These are phyloP conservation scores for Bovichtus variegatus DNA, from an alignment of 2,797 vertebrate species.

Conservation along the genomic window DNA sequence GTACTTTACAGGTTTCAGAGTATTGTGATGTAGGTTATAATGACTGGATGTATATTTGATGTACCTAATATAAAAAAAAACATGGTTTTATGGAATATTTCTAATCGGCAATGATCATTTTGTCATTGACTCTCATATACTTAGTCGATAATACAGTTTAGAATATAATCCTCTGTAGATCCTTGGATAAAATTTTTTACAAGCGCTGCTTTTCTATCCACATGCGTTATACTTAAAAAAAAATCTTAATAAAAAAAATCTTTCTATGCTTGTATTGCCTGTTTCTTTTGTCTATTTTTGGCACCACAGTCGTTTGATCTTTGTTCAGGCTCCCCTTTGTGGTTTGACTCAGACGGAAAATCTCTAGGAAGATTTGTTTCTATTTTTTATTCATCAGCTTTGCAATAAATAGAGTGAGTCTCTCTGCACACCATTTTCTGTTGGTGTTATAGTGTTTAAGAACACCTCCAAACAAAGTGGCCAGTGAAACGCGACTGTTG, in stretches of 20 bases:
- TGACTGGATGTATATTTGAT: not conserved
- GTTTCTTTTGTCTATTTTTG: constrained; percentile 25
- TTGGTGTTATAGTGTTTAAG: not conserved
- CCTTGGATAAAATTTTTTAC: not conserved
- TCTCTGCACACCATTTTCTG: not conserved
- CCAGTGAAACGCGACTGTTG: not conserved
- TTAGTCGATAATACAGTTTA: not conserved
- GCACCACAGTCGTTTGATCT: constrained; percentile 44
- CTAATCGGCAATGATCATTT: not conserved
- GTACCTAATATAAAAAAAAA: not conserved
- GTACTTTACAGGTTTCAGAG: not conserved
- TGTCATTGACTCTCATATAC: not conserved
- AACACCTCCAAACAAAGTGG: constrained; percentile 6
- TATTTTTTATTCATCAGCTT: constrained; percentile 44
- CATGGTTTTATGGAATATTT: not conserved
- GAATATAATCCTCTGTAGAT: not conserved
- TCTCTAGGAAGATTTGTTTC: constrained; percentile 46
- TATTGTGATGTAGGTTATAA: not conserved
- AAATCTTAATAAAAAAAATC: no score
- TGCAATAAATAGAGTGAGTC: constrained; percentile 25
- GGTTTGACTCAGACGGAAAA: constrained; percentile 41
- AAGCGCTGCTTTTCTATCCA: constrained; percentile 1
- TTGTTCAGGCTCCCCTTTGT: constrained; percentile 15
- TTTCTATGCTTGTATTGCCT: constrained; percentile 15
- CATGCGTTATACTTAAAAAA: not conserved